These are phyloP conservation scores for Lumbricus terrestris DNA, from an alignment of 2,888 invertebrate species.

Conservation along the genomic window DNA sequence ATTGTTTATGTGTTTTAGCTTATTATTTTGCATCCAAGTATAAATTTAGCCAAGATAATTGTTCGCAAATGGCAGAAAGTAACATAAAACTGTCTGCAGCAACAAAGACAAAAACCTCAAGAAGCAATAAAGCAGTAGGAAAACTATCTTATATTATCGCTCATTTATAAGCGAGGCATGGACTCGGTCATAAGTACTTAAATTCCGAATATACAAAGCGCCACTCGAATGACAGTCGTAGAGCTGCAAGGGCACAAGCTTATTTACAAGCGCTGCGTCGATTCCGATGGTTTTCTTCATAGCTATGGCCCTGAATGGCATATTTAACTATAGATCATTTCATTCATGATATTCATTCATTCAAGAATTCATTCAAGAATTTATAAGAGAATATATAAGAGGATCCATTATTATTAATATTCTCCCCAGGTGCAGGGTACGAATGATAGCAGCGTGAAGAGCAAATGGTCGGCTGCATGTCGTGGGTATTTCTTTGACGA, in stretches of 20 bases:
- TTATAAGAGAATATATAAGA: too few species aligned
- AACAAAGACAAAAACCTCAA: not conserved
- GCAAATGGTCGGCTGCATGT: not conserved
- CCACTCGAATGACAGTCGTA: too few species aligned
- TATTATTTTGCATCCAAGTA: not conserved
- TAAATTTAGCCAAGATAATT: not conserved
- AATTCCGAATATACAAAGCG: too few species aligned
- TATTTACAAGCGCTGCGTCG: too few species aligned
- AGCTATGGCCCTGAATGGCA: too few species aligned
- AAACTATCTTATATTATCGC: not conserved
- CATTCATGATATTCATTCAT: too few species aligned
- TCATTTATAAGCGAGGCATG: not conserved
- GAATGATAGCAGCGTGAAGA: not conserved
- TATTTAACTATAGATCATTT: not conserved
- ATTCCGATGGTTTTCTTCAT: too few species aligned
- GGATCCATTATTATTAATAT: not conserved
- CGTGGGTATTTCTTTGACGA: slow-evolving; percentile 3
- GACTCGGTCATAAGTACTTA: too few species aligned
- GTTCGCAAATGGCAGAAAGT: not conserved
- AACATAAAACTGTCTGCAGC: not conserved
- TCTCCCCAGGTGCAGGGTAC: slow-evolving; percentile 9
- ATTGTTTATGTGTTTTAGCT: not conserved
- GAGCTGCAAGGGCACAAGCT: too few species aligned
- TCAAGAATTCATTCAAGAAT: too few species aligned
- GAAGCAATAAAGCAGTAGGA: slow-evolving; percentile 10